Percentiles rank a stretch among this genome's conserved stretches.
Conservation (phyloP, 1,140 invertebrate species). For the Diuraphis noxia region DNA sequence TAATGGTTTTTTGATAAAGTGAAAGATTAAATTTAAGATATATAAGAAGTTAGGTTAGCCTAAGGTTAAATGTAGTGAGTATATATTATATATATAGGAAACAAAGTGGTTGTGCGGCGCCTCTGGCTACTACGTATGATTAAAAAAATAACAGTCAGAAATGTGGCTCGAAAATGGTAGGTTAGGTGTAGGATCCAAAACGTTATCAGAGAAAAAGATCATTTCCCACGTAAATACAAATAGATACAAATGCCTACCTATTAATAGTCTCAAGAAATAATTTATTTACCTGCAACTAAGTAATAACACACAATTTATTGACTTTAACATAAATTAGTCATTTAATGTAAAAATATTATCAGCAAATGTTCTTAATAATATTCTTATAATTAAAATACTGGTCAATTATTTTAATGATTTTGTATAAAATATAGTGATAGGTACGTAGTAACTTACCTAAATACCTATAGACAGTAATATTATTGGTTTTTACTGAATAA, state of each 20-base stretch:
- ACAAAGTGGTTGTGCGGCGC: not conserved
- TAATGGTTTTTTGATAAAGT: constrained; percentile 9
- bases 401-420: no score
- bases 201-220: not conserved
- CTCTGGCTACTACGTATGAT: not conserved
- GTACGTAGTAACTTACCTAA: no score
- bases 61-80: not conserved
- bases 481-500: no score
- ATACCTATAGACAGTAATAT: no score
- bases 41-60: not conserved
- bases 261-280: not conserved
- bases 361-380: no score
- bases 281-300: not conserved
- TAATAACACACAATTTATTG: no score
- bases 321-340: no score
- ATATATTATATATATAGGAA: not conserved
- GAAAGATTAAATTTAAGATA: not conserved
- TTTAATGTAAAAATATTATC: no score
- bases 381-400: no score
- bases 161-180: not conserved
- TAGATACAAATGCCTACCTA: not conserved
- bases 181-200: not conserved
- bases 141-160: not conserved
- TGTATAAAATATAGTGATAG: no score
- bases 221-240: not conserved